Conservation (phyloP, 2,797 vertebrate genomes). For the Scolopax rusticola region DNA sequence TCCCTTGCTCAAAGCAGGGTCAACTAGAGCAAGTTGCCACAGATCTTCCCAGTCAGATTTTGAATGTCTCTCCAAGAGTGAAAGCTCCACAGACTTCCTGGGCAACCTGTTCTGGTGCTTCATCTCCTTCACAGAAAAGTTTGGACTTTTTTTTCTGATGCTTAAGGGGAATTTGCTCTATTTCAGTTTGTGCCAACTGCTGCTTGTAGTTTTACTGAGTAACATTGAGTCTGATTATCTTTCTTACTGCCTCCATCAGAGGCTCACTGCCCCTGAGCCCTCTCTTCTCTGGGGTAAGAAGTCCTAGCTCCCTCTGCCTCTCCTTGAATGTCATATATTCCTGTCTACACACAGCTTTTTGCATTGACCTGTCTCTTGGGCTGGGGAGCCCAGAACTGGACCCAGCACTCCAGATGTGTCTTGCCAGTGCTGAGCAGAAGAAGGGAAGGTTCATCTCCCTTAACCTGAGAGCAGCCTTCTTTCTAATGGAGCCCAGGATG, state of each 20-base stretch:
- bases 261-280: neutral
- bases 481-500: neutral
- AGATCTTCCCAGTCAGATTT: neutral
- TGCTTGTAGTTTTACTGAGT: neutral
- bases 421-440: neutral
- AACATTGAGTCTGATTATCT: fast-evolving
- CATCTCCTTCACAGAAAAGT: neutral
- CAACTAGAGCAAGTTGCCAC: neutral
- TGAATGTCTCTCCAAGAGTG: neutral
- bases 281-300: neutral
- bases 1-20: neutral
- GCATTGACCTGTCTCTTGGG: neutral
- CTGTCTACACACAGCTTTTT: neutral
- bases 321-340: neutral
- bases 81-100: neutral
- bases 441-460: neutral
- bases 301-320: neutral
- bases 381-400: neutral
- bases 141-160: neutral
- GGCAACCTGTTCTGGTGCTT: neutral
- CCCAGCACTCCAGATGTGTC: neutral
- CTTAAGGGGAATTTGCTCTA: neutral
- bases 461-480: neutral
- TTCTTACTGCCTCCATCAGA: neutral
- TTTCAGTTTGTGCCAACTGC: neutral